Evolutionary conservation across 2,888 invertebrate species (phyloP).

Genomic region (Anthrax anthrax): DNA sequence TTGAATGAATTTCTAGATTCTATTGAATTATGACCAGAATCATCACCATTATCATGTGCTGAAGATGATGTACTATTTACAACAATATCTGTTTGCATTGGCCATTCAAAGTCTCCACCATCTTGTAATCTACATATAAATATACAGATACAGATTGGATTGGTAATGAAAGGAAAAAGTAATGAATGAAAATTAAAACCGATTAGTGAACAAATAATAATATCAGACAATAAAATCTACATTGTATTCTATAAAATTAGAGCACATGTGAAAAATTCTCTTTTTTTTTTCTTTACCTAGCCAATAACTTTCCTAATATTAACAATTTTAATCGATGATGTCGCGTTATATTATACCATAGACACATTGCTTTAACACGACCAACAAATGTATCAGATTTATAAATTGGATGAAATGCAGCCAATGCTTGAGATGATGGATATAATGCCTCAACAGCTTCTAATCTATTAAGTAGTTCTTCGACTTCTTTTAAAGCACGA

Average conservation of each 20-base stretch:
- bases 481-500: slow-evolving; percentile 58
- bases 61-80: slow-evolving; percentile 27
- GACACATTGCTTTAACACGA: slow-evolving; percentile 56
- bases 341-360: slow-evolving; percentile 83
- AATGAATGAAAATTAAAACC: neutral
- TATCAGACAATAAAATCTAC: no score
- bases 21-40: slow-evolving; percentile 26
- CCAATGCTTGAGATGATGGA: slow-evolving; percentile 71
- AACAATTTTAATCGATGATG: slow-evolving; percentile 70
- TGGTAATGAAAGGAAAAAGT: no score
- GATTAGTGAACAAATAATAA: no score
- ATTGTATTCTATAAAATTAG: no score
- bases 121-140: slow-evolving; percentile 22
- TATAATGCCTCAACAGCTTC: slow-evolving; percentile 68
- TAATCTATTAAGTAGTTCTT: slow-evolving; percentile 52
- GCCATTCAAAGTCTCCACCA: slow-evolving; percentile 32
- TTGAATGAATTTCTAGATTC: slow-evolving; percentile 22
- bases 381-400: slow-evolving; percentile 31
- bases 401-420: slow-evolving; percentile 50
- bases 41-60: slow-evolving; percentile 24
- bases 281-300: slow-evolving; percentile 17
- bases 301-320: slow-evolving; percentile 53
- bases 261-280: neutral
- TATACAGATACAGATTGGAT: no score
- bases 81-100: slow-evolving; percentile 21